phyloP scores from a whole-genome alignment of 23 tunicate genomes.

The Oikopleura dioica region DNA sequence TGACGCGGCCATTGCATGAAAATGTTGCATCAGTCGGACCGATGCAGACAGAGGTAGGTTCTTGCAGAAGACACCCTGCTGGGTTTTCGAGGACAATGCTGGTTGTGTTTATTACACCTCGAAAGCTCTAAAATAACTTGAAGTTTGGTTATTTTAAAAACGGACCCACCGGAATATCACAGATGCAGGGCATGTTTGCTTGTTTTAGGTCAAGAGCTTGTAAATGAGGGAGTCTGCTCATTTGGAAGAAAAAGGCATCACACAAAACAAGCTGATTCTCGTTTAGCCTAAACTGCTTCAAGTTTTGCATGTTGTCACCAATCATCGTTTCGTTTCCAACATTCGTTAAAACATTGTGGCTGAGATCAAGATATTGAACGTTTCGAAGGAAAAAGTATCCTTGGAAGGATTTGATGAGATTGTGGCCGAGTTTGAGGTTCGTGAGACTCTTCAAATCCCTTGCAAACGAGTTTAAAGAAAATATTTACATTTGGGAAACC shows the following conservation, averaged over 20 bases:
- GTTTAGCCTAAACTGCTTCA: neutral
- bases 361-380: neutral
- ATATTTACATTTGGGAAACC: no score
- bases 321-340: neutral
- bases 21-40: neutral
- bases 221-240: neutral
- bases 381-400: neutral
- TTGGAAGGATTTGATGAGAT: neutral
- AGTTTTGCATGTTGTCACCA: neutral
- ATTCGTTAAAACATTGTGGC: neutral
- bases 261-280: neutral
- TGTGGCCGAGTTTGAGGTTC: neutral
- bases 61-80: neutral
- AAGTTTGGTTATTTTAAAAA: no score
- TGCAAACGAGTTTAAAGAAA: neutral
- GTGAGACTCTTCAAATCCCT: neutral
- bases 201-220: neutral
- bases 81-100: no score
- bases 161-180: neutral
- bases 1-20: conserved; percentile 10
- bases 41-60: neutral
- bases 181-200: conserved; percentile 3
- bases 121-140: neutral
- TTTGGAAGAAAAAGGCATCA: conserved; percentile 6
- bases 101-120: no score